These are phyloP conservation scores for Caranx melampygus DNA, from an alignment of 2,113 vertebrate species.

Conservation along the genomic window DNA sequence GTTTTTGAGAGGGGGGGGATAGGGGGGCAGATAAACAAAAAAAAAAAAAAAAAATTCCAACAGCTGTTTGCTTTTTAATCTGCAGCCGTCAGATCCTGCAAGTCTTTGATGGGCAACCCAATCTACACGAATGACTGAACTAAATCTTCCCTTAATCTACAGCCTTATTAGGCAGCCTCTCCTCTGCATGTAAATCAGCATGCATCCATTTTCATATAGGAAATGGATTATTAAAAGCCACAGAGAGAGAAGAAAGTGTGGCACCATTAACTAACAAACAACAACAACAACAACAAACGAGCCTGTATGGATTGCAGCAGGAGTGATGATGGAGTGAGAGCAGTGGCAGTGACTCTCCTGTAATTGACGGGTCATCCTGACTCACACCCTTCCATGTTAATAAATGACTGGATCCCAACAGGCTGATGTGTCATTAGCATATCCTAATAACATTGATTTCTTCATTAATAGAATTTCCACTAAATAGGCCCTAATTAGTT, in stretches of 20 bases:
- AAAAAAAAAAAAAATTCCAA: slow-evolving; percentile 79
- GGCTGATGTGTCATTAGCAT: slow-evolving; percentile 83
- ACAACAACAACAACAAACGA: slow-evolving; percentile 7
- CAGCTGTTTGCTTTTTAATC: slow-evolving; percentile 95
- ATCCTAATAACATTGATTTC: slow-evolving; percentile 86
- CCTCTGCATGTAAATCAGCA: slow-evolving; percentile 90
- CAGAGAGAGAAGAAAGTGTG: slow-evolving; percentile 58
- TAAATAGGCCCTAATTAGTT: slow-evolving; percentile 86
- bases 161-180: slow-evolving; percentile 89
- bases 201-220: slow-evolving; percentile 85
- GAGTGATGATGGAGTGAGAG: slow-evolving; percentile 61
- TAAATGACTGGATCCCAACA: slow-evolving; percentile 78
- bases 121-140: slow-evolving; percentile 91
- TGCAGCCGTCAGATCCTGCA: slow-evolving; percentile 89
- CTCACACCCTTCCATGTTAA: slow-evolving; percentile 68
- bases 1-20: background rate
- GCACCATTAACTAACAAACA: slow-evolving; percentile 72
- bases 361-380: slow-evolving; percentile 74
- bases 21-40: slow-evolving; percentile 78
- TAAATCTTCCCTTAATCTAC: slow-evolving; percentile 92
- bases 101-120: slow-evolving; percentile 89
- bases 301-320: slow-evolving; percentile 59
- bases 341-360: slow-evolving; percentile 46
- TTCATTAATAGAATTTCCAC: slow-evolving; percentile 86
- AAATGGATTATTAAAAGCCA: slow-evolving; percentile 86